phyloP scores from a whole-genome alignment of 2,797 vertebrate genomes.

The Lindbergichthys nudifrons region DNA sequence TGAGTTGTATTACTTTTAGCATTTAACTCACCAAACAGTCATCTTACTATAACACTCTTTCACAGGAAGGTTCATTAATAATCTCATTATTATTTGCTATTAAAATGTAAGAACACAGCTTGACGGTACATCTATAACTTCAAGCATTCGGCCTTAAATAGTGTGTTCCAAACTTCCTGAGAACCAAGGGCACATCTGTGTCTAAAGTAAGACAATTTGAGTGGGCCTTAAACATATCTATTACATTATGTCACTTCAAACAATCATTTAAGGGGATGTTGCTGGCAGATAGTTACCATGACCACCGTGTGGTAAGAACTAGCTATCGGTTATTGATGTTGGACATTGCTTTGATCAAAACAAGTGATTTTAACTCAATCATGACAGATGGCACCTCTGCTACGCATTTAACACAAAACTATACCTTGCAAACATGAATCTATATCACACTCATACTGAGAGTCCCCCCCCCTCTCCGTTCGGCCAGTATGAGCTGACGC shows the following conservation, averaged over 20 bases:
- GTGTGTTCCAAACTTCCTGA: slow-evolving; percentile 44
- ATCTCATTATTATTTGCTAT: not conserved
- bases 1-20: not conserved
- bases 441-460: slow-evolving; percentile 18
- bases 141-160: slow-evolving; percentile 33
- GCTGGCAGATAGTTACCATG: slow-evolving; percentile 9
- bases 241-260: slow-evolving; percentile 48
- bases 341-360: not conserved
- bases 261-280: slow-evolving; percentile 64
- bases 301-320: not conserved
- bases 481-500: slow-evolving; percentile 11
- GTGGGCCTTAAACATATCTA: slow-evolving; percentile 44
- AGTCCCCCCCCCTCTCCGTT: slow-evolving; percentile 13
- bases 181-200: slow-evolving; percentile 40
- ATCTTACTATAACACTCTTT: not conserved
- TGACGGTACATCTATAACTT: slow-evolving; percentile 5
- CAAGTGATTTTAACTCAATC: not conserved
- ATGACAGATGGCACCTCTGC: not conserved
- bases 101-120: not conserved
- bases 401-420: not conserved
- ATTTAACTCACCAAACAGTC: not conserved
- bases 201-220: slow-evolving; percentile 43
- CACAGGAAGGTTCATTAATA: slow-evolving; percentile 1
- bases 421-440: rapidly evolving
- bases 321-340: not conserved